Evolutionary conservation across 1,140 invertebrate species (phyloP), one percentile per base, ranked within the genome.

Genomic region (Cotesia glomerata): DNA sequence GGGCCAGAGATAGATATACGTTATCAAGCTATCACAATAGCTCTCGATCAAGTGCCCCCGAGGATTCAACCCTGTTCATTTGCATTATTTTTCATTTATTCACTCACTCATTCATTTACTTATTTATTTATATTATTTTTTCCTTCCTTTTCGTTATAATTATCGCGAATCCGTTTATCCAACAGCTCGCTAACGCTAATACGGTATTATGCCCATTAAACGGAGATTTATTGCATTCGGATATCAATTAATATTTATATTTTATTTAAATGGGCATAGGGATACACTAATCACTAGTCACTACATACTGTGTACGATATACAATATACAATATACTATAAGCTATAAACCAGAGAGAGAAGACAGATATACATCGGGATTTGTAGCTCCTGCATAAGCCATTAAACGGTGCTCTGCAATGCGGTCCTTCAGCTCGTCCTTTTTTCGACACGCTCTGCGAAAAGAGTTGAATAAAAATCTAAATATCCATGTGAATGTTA

Each of bases 301-400:
- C 72, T 34, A 54, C 54, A 70, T 70, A 62, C 66, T 26, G 0
- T 26, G 3, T 26, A 26, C 26, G 3, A 26, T 45, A 9, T 45
- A 45, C 11, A 9, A 45, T 45, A 39, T 39, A 45, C 26, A 26
- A 26, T 45, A 0, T 1, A 45, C 39, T 7, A 9, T 45, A 9
- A 11, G 39, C 39, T 7, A 45, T 45, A 11, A 11, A 74, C 71
- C 59, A 49, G 59, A 69, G 62, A 71, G 74, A 74, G 71, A 72
- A 62, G 51, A 65, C 45, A 65, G 72, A 78, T 76, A 73, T 76
- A 58, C 71, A 63, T 72, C 62, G 61, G 76, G 74, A 76, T 76
- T 74, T 76, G 75, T 73, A 63, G 69, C 74, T 72, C 36, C 18
- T 78, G 72, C 70, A 77, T 75, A 77, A 79, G 78, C 74, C 72